Base-by-base conservation (phyloP, 2,113 vertebrate genomes). In the Spea bombifrons region DNA sequence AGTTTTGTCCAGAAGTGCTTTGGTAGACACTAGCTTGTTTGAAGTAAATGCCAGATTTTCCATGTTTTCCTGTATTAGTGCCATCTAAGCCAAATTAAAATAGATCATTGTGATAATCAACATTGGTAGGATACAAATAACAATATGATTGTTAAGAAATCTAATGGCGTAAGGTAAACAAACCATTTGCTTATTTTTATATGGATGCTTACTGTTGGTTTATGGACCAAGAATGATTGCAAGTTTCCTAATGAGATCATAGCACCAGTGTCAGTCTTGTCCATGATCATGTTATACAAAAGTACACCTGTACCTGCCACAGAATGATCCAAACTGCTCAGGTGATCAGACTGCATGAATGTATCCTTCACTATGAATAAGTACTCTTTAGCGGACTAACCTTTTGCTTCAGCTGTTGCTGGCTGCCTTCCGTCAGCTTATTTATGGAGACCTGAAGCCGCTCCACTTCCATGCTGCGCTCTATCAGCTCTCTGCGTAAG, bases 11-110 rank as follows among this genome's bases (percentile, higher is more conserved):
- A 93, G 87, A 4, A 83, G 85, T 73, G 92, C 89, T 78, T 86
- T 85, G 67, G 88, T 84, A 3, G 83, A 86, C 48, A 92, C 86
- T 45, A 92, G 87, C 5, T 89, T 88, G 66, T 82, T 85, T 5
- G 87, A 86, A 15, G 89, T 81, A 74, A 88, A 90, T 63, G 86
- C 87, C 53, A 85, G 55, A 30, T 84, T 88, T 74, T 90, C 86
- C 0, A 84, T 87, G 83, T 89, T 90, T 63, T 88, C 86, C 80
- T 90, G 87, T 69, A 86, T 82, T 71, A 85, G 81, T 75, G 83
- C 85, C 81, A 86, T 81, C 92, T 94, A 76, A 80, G 9, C 50
- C 9, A 4, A 78, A 82, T 75, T 0, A 81, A 49, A 44, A 86
- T 30, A 30, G 30, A 30, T 30, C 30, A 30, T 30, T 30, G 30